These are phyloP conservation scores for Subacronicta megacephala DNA, from an alignment of 2,888 invertebrate genomes.

Conservation along the genomic window DNA sequence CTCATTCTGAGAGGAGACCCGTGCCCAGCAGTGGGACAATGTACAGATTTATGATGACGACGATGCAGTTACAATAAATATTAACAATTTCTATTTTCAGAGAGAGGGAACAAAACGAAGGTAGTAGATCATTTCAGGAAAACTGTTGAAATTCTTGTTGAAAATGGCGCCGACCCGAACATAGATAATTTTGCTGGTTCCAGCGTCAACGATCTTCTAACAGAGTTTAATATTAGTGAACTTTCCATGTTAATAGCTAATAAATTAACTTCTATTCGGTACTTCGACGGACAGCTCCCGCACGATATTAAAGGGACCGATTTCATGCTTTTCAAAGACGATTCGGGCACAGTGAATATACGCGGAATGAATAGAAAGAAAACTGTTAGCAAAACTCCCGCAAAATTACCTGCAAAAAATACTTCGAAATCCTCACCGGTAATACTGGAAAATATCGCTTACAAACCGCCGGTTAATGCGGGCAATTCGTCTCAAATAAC, in stretches of 20 bases:
- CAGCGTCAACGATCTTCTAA: conserved; percentile 79
- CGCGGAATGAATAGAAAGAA: neutral
- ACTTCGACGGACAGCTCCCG: conserved; percentile 31
- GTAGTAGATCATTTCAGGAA: conserved; percentile 68
- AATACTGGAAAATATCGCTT: conserved; percentile 6
- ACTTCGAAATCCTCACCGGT: neutral
- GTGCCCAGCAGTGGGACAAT: too few relatives aligned
- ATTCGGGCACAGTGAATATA: conserved; percentile 58
- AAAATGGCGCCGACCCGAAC: conserved; percentile 79
- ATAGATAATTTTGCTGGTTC: conserved; percentile 81
- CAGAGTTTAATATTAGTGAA: conserved; percentile 73
- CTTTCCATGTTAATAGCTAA: conserved; percentile 73
- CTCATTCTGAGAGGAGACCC: too few relatives aligned
- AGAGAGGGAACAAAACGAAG: conserved; percentile 68
- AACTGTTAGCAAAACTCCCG: neutral
- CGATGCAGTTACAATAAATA: too few relatives aligned
- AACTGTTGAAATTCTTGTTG: conserved; percentile 79
- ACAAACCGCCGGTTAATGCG: neutral
- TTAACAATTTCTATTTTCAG: conserved; percentile 59
- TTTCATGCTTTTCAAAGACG: conserved; percentile 67
- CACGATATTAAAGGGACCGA: conserved; percentile 41
- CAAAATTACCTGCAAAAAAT: neutral
- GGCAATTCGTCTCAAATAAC: neutral
- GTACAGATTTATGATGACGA: too few relatives aligned
- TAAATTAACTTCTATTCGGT: conserved; percentile 55